phyloP scores from a whole-genome alignment of 2,888 invertebrate species.

The Caenorhabditis plicata region DNA sequence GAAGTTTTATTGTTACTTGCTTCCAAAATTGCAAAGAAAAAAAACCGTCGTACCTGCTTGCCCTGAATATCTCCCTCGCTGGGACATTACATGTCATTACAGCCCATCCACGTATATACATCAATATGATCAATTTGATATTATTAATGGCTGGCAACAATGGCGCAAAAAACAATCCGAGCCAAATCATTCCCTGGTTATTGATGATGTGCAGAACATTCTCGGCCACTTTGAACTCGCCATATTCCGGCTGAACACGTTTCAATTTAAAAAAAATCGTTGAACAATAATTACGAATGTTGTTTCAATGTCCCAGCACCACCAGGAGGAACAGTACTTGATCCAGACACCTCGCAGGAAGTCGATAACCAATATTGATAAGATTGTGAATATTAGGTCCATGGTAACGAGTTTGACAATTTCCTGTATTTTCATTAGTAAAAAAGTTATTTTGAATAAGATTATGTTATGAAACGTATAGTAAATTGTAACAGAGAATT shows the following conservation, averaged over 20 bases:
- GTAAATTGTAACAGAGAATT: too few species aligned
- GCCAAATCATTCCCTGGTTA: conserved; percentile 96
- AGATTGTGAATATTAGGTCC: conserved; percentile 85
- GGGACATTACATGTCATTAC: conserved; percentile 92
- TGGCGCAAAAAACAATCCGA: conserved; percentile 97
- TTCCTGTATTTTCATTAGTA: too few species aligned
- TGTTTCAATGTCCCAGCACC: conserved; percentile 98
- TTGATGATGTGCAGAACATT: conserved; percentile 93
- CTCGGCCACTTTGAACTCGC: conserved; percentile 97
- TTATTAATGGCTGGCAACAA: conserved; percentile 87
- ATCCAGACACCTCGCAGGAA: conserved; percentile 90
- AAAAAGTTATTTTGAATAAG: neutral
- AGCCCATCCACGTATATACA: conserved; percentile 73
- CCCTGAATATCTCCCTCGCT: conserved; percentile 87
- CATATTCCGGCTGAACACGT: conserved; percentile 79
- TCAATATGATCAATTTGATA: conserved; percentile 83
- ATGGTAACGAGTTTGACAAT: conserved; percentile 90
- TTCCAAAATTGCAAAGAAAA: conserved; percentile 3
- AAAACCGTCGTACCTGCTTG: too few species aligned
- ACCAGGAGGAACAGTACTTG: conserved; percentile 76
- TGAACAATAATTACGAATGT: conserved; percentile 72
- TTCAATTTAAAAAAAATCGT: too few species aligned
- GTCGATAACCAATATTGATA: conserved; percentile 82
- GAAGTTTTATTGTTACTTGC: neutral
- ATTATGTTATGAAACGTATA: conserved; percentile 34